These are phyloP conservation scores for Shargacucullia verbasci DNA, from an alignment of 2,888 invertebrate species.

Conservation along the genomic window DNA sequence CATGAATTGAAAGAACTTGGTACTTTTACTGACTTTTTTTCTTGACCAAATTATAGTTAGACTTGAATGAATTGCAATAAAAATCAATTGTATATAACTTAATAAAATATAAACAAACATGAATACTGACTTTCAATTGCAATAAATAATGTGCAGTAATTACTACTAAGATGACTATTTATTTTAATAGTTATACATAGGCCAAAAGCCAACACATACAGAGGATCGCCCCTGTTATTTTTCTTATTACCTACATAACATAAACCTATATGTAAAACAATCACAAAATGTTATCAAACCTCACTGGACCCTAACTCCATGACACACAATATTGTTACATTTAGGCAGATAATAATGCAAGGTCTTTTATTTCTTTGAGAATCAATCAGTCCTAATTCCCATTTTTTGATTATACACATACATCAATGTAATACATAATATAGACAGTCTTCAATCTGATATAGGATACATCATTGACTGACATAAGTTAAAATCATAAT, in stretches of 20 bases:
- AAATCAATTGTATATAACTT: slow-evolving; percentile 27
- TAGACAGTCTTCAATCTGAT: too few relatives aligned
- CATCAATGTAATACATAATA: too few relatives aligned
- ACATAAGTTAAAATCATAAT: too few relatives aligned
- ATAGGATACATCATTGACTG: too few relatives aligned
- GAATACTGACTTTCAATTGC: slow-evolving; percentile 37
- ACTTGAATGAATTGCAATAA: slow-evolving; percentile 10
- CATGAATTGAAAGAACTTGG: slow-evolving; percentile 12
- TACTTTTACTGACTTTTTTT: slow-evolving; percentile 10
- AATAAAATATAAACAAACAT: slow-evolving; percentile 37
- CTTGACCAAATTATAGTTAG: slow-evolving; percentile 6
- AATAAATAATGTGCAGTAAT: slow-evolving; percentile 14
- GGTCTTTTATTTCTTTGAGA: too few relatives aligned
- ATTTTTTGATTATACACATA: too few relatives aligned
- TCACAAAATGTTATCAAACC: too few relatives aligned
- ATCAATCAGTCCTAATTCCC: too few relatives aligned
- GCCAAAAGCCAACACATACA: slow-evolving; percentile 7
- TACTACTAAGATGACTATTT: slow-evolving; percentile 11
- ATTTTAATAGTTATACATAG: slow-evolving; percentile 8
- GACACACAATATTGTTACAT: too few relatives aligned
- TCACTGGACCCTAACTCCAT: too few relatives aligned
- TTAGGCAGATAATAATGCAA: too few relatives aligned
- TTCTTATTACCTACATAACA: neutral
- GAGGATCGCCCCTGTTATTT: neutral
- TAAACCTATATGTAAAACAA: too few relatives aligned